These are phyloP conservation scores for Hypothenemus hampei DNA, from an alignment of 1,140 invertebrate genomes.

Conservation along the genomic window DNA sequence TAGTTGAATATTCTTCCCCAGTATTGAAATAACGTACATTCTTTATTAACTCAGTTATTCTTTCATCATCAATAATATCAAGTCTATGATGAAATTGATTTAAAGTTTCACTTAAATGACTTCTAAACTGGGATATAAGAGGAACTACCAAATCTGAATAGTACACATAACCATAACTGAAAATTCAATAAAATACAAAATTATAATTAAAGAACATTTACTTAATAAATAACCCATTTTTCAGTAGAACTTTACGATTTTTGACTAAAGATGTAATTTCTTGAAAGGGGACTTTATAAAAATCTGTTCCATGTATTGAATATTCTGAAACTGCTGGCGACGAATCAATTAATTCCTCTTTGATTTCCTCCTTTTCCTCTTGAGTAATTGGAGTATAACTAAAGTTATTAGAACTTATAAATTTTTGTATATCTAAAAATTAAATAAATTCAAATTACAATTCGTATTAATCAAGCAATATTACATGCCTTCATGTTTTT, in stretches of 20 bases:
- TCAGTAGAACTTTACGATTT: constrained; percentile 72
- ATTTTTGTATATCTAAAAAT: constrained; percentile 50
- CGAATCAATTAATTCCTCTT: constrained; percentile 28
- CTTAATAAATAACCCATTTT: constrained; percentile 53
- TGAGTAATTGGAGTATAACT: constrained; percentile 53
- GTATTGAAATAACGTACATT: constrained; percentile 75
- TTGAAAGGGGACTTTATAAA: constrained; percentile 82
- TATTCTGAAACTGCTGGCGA: constrained; percentile 43
- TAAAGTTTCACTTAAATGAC: constrained; percentile 68
- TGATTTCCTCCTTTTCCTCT: constrained; percentile 58
- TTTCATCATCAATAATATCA: constrained; percentile 75
- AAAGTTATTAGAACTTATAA: constrained; percentile 66
- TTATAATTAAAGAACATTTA: not conserved
- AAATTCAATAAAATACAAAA: too few relatives aligned
- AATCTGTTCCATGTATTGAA: constrained; percentile 60
- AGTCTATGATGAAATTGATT: constrained; percentile 60
- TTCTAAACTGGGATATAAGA: constrained; percentile 71
- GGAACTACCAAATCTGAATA: constrained; percentile 79
- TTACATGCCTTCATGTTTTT: constrained; percentile 53
- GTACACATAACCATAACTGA: constrained; percentile 75
- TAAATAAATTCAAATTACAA: not conserved
- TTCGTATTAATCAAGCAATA: not conserved
- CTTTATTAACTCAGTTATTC: constrained; percentile 63
- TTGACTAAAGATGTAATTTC: constrained; percentile 84
- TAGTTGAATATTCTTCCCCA: constrained; percentile 60